A percentile compares a stretch with the other conserved stretches of the same genome.
These are phyloP conservation scores for Coregonus sp. DNA, from an alignment of 2,797 vertebrate genomes.

Conservation along the genomic window DNA sequence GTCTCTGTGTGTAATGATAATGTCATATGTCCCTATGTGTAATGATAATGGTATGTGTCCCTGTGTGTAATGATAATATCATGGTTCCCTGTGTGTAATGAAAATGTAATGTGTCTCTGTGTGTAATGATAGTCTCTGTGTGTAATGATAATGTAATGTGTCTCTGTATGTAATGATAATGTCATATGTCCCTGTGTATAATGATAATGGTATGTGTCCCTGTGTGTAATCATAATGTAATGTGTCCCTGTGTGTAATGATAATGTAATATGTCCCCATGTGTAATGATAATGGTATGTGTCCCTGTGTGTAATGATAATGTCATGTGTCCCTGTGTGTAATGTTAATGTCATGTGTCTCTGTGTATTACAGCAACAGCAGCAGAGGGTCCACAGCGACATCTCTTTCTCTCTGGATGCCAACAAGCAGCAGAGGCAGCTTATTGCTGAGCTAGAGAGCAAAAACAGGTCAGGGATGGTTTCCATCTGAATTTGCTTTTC, in stretches of 20 bases:
- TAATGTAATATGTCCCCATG: no score
- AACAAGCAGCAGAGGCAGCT: conserved; percentile 98
- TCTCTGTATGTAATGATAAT: conserved; percentile 2
- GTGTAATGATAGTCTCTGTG: conserved; percentile 14
- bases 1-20: no score
- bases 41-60: no score
- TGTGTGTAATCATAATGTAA: no score
- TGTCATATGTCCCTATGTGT: no score
- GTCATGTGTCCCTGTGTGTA: conserved; percentile 26
- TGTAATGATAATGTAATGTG: neutral
- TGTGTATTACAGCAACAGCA: conserved; percentile 74
- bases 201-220: no score
- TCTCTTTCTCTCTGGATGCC: conserved; percentile 92
- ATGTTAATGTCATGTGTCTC: neutral
- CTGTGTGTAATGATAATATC: neutral
- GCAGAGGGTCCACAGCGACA: conserved; percentile 88
- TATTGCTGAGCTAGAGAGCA: conserved; percentile 97
- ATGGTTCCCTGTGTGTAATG: conserved; percentile 19
- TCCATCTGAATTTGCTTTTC: neutral
- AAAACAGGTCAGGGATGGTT: conserved; percentile 86
- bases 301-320: neutral
- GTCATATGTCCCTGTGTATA: no score
- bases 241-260: no score
- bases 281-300: neutral
- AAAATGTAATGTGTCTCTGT: neutral